phyloP scores from a whole-genome alignment of 2,113 vertebrate genomes.

The Glaucidium brasilianum region DNA sequence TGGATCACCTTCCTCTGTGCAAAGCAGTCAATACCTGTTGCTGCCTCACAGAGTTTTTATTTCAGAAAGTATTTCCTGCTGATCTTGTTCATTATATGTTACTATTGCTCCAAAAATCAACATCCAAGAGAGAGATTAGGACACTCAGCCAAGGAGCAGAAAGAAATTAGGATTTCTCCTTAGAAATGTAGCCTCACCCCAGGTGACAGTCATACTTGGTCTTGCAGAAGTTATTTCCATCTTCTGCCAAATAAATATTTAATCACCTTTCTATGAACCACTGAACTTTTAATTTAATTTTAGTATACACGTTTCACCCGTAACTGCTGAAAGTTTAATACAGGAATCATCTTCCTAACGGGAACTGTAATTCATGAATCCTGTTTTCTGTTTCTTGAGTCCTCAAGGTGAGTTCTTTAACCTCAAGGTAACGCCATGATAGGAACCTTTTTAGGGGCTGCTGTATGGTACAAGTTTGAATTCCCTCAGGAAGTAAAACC shows the following conservation, averaged over 20 bases:
- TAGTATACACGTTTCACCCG: background rate
- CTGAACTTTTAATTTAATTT: slow-evolving; percentile 40
- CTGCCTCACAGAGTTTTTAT: background rate
- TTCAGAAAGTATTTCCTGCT: background rate
- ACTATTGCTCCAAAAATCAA: background rate
- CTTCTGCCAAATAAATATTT: slow-evolving; percentile 24
- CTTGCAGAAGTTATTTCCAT: background rate
- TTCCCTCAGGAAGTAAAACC: background rate
- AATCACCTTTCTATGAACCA: background rate
- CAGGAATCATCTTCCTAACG: background rate
- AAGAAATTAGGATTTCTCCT: background rate
- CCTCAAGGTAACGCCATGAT: background rate
- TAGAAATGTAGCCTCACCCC: background rate
- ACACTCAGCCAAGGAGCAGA: background rate
- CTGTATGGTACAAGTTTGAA: background rate
- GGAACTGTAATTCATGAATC: background rate
- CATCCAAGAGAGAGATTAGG: background rate
- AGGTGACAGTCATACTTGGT: background rate
- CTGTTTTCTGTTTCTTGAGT: background rate
- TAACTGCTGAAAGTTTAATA: slow-evolving; percentile 17
- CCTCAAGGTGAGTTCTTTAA: background rate
- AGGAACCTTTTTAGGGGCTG: background rate
- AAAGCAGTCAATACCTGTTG: background rate
- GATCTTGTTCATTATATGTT: background rate
- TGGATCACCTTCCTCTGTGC: background rate